Conservation (phyloP, 2,888 invertebrate genomes). For the Atherix ibis region DNA sequence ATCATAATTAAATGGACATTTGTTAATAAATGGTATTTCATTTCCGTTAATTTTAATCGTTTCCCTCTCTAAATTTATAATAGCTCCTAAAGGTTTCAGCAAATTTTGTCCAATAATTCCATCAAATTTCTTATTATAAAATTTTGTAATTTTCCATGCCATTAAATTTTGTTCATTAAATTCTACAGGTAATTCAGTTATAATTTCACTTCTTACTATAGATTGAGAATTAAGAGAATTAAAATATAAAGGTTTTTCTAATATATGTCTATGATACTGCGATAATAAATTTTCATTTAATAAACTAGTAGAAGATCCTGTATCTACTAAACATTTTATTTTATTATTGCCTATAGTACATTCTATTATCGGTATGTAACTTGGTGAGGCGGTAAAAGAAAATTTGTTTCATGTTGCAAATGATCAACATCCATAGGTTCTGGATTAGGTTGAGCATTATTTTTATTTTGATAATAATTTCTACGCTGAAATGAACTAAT, state of each 20-base stretch:
- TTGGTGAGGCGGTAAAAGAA: background rate
- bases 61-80: constrained; percentile 3
- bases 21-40: constrained; percentile 1
- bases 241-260: background rate
- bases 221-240: constrained; percentile 1
- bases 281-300: constrained; percentile 1
- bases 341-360: constrained; percentile 1
- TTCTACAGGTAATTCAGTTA: constrained; percentile 3
- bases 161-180: constrained; percentile 3
- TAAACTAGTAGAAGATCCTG: constrained; percentile 3
- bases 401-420: constrained; percentile 3
- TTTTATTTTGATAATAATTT: no score
- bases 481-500: no score
- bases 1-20: background rate
- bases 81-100: constrained; percentile 3
- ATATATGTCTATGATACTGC: background rate
- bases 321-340: constrained; percentile 4
- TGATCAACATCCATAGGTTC: constrained; percentile 4
- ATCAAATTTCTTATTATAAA: constrained; percentile 3
- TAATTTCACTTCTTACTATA: constrained; percentile 1
- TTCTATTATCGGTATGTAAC: constrained; percentile 4
- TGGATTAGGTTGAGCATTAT: no score
- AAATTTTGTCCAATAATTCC: constrained; percentile 5
- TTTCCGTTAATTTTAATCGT: background rate
- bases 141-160: constrained; percentile 3